These are phyloP conservation scores for Caranx melampygus DNA, from an alignment of 2,113 vertebrate species.

Conservation along the genomic window DNA sequence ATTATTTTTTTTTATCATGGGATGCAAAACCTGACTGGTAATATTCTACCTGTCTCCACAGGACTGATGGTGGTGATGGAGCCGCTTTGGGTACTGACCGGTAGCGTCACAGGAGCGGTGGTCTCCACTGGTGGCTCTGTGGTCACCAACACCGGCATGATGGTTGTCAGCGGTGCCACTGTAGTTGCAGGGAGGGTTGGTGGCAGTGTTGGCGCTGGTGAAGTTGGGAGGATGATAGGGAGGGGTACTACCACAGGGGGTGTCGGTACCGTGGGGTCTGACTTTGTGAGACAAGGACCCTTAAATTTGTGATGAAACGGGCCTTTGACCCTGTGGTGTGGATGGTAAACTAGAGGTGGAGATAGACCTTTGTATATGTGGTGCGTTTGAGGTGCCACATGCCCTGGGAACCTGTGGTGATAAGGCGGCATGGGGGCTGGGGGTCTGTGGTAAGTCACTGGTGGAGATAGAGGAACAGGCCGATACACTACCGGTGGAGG, in stretches of 20 bases:
- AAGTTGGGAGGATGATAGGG: conserved; percentile 34
- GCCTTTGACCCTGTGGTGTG: conserved; percentile 53
- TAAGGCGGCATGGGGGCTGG: conserved; percentile 54
- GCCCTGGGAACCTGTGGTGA: conserved; percentile 69
- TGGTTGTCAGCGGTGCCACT: conserved; percentile 38
- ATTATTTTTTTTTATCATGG: conserved; percentile 41
- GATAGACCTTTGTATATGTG: conserved; percentile 61
- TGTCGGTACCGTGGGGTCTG: conserved; percentile 46
- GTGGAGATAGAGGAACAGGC: conserved; percentile 67
- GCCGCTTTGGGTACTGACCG: conserved; percentile 82
- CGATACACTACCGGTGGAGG: conserved; percentile 70
- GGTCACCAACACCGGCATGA: conserved; percentile 59
- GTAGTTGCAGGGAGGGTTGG: conserved; percentile 56
- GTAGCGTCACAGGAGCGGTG: conserved; percentile 67
- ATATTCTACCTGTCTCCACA: conserved; percentile 85
- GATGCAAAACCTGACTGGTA: conserved; percentile 74
- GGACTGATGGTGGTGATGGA: conserved; percentile 77
- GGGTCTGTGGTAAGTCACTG: conserved; percentile 74
- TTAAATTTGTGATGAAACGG: conserved; percentile 55
- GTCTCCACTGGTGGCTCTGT: conserved; percentile 59
- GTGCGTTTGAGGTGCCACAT: conserved; percentile 48
- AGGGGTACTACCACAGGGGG: conserved; percentile 43
- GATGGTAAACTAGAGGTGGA: conserved; percentile 65
- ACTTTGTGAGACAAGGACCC: conserved; percentile 55
- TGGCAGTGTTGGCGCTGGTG: conserved; percentile 38